Base-by-base conservation (phyloP, 2,888 invertebrate species). In the Noctua fimbriata region DNA sequence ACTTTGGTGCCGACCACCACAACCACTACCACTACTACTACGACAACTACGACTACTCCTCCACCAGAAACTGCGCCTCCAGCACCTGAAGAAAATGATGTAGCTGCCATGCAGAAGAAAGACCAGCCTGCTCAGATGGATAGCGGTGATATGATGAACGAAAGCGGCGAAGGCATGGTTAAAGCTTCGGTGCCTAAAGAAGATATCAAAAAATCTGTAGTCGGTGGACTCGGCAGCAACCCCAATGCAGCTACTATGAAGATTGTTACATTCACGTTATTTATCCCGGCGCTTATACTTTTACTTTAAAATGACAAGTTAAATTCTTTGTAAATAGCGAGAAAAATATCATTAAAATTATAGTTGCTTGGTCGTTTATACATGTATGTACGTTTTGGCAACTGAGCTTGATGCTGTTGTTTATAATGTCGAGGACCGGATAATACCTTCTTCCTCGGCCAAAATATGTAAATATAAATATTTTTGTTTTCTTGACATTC, bases 1-100 rank as follows among this genome's bases (percentile, higher is more conserved):
- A 98, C 97, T 28, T 94, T 98, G 65, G 98, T 98, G 36, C 98
- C 99, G 2, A 98, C 98, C 21, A 98, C 98, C 0, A 97, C 98
- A 0, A 97, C 98, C 0, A 97, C 96, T 7, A 97, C 97, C 0
- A 97, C 97, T 0, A 97, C 97, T 10, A 97, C 97, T 9, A 97
- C 98, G 5, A 97, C 97, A 24, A 97, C 97, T 14, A 97, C 97
- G 32, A 89, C 89, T 4, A 97, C 97, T 14, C 94, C 95, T 76
- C 93, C 96, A 21, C 97, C 97, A 10, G 97, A 97, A 72, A 97
- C 97, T 70, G 96, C 96, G 41, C 97, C 97, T 71, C 97, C 97
- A 55, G 94, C 94, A 78, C 96, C 97, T 24, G 95, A 95, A 83
- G 95, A 95, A 83, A 95, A 95, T 76, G 95, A 95, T 60, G 94